Percentiles rank a stretch among this genome's conserved stretches.
Conservation (phyloP, 2,888 invertebrate species). For the Mythimna impura region DNA sequence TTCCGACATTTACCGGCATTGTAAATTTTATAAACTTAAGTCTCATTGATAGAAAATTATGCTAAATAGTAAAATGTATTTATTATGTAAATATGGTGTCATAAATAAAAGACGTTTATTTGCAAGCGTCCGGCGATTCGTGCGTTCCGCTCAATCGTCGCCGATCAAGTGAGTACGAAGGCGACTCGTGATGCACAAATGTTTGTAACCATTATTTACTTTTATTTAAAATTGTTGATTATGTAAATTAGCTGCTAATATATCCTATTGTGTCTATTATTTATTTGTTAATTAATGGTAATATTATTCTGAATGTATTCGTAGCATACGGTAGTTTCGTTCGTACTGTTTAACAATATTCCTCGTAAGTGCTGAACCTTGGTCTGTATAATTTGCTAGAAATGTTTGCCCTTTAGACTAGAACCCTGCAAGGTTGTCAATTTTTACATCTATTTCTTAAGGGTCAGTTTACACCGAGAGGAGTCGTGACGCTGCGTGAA, state of each 20-base stretch:
- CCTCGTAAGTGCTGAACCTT: not conserved
- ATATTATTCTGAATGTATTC: not conserved
- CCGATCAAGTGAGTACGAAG: conserved; percentile 52
- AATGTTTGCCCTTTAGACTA: not conserved
- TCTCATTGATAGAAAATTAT: not conserved
- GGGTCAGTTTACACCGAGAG: too few species aligned
- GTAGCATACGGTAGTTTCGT: conserved; percentile 5
- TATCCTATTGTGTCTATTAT: conserved; percentile 3
- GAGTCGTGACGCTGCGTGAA: too few species aligned
- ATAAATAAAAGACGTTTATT: conserved; percentile 49
- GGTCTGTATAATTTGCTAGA: conserved; percentile 4
- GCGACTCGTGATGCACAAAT: conserved; percentile 30
- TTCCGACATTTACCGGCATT: not conserved
- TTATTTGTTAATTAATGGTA: not conserved
- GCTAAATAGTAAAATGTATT: not conserved
- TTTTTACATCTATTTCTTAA: not conserved
- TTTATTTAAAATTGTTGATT: not conserved
- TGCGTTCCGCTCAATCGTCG: conserved; percentile 58
- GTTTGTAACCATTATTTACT: conserved; percentile 4
- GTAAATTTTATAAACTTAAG: not conserved
- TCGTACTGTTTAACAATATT: not conserved
- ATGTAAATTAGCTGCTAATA: conserved; percentile 11
- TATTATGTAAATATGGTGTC: conserved; percentile 21
- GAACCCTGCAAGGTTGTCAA: not conserved
- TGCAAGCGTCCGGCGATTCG: conserved; percentile 59